Base-by-base conservation (phyloP, 2,113 vertebrate genomes). In the Hiodon alosoides region DNA sequence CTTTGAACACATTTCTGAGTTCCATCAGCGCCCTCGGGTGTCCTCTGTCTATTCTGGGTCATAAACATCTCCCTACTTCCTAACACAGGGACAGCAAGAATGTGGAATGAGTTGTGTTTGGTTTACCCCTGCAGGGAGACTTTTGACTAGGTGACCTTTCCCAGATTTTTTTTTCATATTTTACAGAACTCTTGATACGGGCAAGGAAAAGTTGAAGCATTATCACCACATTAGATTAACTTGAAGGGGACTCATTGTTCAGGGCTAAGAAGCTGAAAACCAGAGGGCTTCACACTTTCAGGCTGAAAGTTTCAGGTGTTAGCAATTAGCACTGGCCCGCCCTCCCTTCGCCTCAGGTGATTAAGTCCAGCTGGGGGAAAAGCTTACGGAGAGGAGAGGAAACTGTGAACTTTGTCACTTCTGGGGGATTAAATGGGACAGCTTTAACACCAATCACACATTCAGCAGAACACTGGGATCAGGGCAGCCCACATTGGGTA, bases 231-330 rank as follows among this genome's bases (percentile, higher is more conserved):
- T n/a, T 3, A 16, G 53, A 13, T 47, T 16, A 59, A 16, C 52
- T 10, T 13, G 3, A 52, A n/a, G 14, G 14, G 14, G 7, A 11
- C 5, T 48, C 67, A n/a, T 31, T 31, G 7, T 47, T 11, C 57
- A 48, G 11, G 52, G 52, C 47, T 5, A 52, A 13, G 48, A 53
- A 51, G 16, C 13, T 52, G 11, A 53, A 60, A 59, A 16, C 17
- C 51, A 16, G 57, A 60, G 7, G 10, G 8, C 70, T 51, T 60
- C 16, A 7, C n/a, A 60, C n/a, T 60, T 59, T 59, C 9, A 11
- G 58, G 54, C 78, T 76, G 7, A 9, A 74, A 82, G 76, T 82
- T 77, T 84, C 87, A 87, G 83, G 86, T 89, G 89, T 86, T 89
- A 87, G 83, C 79, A 82, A 81, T 90, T 88, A 89, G 77, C 85